Base-by-base conservation (phyloP, 64 coral and sea anemone genomes). In the Pocillopora damicornis region DNA sequence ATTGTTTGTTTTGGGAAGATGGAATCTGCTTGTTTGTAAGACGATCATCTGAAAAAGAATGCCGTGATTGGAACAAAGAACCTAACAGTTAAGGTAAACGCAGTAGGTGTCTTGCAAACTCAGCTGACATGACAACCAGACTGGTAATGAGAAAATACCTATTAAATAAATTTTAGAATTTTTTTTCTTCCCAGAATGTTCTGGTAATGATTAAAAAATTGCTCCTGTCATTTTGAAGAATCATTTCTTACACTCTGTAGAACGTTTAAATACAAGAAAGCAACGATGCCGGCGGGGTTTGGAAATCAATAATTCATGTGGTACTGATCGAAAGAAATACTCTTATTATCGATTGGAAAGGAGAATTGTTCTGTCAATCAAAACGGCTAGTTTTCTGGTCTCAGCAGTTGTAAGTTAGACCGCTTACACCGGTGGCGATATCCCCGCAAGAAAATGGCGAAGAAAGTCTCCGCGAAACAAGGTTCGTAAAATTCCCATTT, bases 291-390 rank as follows among this genome's bases (percentile, higher is more conserved):
- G 1, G 25, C 20, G 11, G 18, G 20, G 18, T 11, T 71, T 71
- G 22, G 10, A 30, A 23, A n/a, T 71, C 6, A 23, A 25, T 71
- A 25, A 1, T 71, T 71, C 22, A 71, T 11, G 3, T 25, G 10
- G 5, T 4, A 9, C 12, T 17, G 60, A 63, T 63, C 57, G 34
- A 63, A 16, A 37, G 35, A 34, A 7, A 73, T 22, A 85, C 72
- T 85, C 81, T 73, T 85, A 12, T 6, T 56, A 85, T 22, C 6
- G 25, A 22, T 4, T 2, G 22, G 35, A 58, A 58, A 73, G 81
- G 81, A 85, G 81, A 85, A 73, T 85, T 85, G 16, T 37, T n/a
- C 16, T 23, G 11, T 36, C 81, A 85, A 85, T 85, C 81, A 85
- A n/a, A 38, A 42, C 38, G 63, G 81, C 20, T 73, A 58, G 81